Base-by-base conservation (phyloP, 1,140 invertebrate species). In the Lasioglossum albipes region DNA sequence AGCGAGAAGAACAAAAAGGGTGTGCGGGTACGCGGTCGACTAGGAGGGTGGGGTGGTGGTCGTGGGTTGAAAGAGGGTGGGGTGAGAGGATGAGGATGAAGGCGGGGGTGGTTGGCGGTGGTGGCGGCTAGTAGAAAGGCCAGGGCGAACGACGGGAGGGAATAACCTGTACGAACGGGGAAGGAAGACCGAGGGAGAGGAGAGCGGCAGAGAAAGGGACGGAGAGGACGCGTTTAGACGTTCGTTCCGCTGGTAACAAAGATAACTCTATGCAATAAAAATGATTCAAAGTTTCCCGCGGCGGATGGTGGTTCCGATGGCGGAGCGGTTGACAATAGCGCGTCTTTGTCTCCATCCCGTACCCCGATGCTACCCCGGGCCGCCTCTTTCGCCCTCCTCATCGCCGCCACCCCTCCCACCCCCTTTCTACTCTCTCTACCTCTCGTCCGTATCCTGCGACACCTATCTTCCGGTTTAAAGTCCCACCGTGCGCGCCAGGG, bases 251-350 rank as follows among this genome's bases (percentile, higher is more conserved):
- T 91, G 90, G 88, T 93, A 93, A 93, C 92, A 93, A 93, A 93
- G 93, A 93, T 93, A 93, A 93, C 92, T 93, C 93, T 92, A 93
- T 93, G 93, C 93, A 93, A 93, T 93, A 93, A 93, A 93, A 93
- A 93, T 93, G 93, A 93, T 93, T 93, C 93, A 93, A 93, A 93
- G 93, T 93, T 93, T 93, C 93, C 93, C 93, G 93, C 92, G 90
- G 92, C 90, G 93, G 92, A 93, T 93, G 92, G 91, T 89, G 91
- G 93, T 93, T 93, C 93, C 92, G 93, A 93, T 93, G 92, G 91
- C 89, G 90, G 90, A 92, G 90, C 91, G 90, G 91, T 92, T 93
- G 92, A 93, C 92, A 93, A 93, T 93, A 90, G 92, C 89, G 90
- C 91, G 92, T 93, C 92, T 93, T 93, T 93, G 92, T 93, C 91